Base-by-base conservation (phyloP, 2,797 vertebrate genomes). In the Fistularia commersonii region DNA sequence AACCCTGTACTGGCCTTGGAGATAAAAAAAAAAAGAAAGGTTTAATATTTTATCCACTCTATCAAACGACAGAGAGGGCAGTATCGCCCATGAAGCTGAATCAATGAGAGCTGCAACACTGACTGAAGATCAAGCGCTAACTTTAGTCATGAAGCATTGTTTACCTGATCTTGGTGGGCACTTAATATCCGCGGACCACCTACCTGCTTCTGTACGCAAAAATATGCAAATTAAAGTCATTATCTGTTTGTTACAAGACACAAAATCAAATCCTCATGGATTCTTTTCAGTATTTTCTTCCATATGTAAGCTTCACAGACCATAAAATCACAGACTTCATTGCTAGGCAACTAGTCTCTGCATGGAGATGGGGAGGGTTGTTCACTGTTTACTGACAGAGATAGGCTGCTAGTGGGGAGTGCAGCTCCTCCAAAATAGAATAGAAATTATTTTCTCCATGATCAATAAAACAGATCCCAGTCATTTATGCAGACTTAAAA, bases 291-390 rank as follows among this genome's bases (percentile, higher is more conserved):
- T 48, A 47, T 75, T 79, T 79, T 78, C 59, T 79, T 76, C 58
- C 41, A 63, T 57, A 72, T 80, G 65, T 79, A 84, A 88, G 84
- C 81, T 80, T 87, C 84, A 84, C 79, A 82, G 81, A 88, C 82
- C 85, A 88, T 84, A 87, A 88, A 91, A 90, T 87, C 84, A 83
- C 77, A 81, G 77, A 89, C 85, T 86, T 85, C 87, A 91, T 92
- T 91, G 90, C 90, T 91, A 91, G 90, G 90, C 89, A 92, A 92
- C 90, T 87, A 90, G 85, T 88, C 81, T 84, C 84, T 77, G 85
- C 79, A 83, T 80, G 78, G 76, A 81, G 81, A 82, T 61, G 76
- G 67, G 72, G 76, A 70, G 77, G 71, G 69, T 51, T 51, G 68
- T 76, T 84, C 71, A 42, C 60, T 83, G 74, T 84, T 85, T 76